phyloP scores from a whole-genome alignment of 2,888 invertebrate species.

The Himalopsyche kuldschensis region DNA sequence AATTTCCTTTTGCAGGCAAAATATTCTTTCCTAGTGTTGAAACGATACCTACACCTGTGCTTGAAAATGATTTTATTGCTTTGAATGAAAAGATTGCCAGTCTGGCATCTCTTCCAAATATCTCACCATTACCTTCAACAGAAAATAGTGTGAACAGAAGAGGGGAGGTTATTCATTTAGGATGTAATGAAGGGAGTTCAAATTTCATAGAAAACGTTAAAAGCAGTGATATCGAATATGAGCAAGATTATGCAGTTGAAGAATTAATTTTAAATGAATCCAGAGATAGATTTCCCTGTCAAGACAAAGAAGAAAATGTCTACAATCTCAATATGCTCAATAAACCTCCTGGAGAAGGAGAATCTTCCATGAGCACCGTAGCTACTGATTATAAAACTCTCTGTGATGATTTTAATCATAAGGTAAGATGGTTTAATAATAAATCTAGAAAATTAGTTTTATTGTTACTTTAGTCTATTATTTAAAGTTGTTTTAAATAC shows the following conservation, averaged over 20 bases:
- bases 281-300: slow-evolving; percentile 43
- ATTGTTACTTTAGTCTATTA: too few relatives aligned
- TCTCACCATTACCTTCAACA: neutral
- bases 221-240: slow-evolving; percentile 45
- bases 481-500: too few relatives aligned
- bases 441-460: too few relatives aligned
- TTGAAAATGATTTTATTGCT: slow-evolving; percentile 28
- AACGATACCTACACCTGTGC: slow-evolving; percentile 10
- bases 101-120: slow-evolving; percentile 9
- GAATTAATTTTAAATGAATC: slow-evolving; percentile 50
- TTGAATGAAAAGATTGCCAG: slow-evolving; percentile 26
- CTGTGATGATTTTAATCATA: slow-evolving; percentile 69
- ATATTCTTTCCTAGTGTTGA: slow-evolving; percentile 43
- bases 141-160: neutral
- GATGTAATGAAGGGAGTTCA: neutral
- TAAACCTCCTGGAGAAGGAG: slow-evolving; percentile 24
- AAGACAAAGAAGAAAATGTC: slow-evolving; percentile 43
- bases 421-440: slow-evolving; percentile 54
- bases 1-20: slow-evolving; percentile 12
- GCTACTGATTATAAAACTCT: slow-evolving; percentile 74
- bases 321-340: slow-evolving; percentile 1
- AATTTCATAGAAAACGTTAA: slow-evolving; percentile 40
- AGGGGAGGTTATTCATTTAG: neutral
- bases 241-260: slow-evolving; percentile 43
- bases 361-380: slow-evolving; percentile 57